Evolutionary conservation across 2,797 vertebrate genomes (phyloP).

Genomic region (Acanthurus lineatus): DNA sequence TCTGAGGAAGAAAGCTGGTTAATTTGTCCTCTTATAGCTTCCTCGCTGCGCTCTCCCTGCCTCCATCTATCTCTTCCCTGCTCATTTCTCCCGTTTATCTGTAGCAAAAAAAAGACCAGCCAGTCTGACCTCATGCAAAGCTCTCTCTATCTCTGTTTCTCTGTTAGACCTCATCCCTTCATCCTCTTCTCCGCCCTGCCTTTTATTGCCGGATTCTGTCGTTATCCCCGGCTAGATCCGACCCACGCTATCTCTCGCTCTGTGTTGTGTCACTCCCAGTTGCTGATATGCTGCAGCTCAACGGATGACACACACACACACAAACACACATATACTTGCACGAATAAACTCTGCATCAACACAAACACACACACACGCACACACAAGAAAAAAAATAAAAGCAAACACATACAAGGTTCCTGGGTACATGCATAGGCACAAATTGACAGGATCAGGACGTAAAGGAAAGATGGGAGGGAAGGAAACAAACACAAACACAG

Average conservation of each 20-base stretch:
- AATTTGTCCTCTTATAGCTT: slow-evolving; percentile 56
- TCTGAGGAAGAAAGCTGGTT: slow-evolving; percentile 33
- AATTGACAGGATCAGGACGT: slow-evolving; percentile 29
- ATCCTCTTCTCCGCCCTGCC: slow-evolving; percentile 65
- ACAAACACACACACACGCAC: neutral
- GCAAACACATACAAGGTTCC: neutral
- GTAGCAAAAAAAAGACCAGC: slow-evolving; percentile 41
- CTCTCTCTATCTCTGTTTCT: slow-evolving; percentile 51
- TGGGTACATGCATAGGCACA: slow-evolving; percentile 36
- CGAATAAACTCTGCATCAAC: slow-evolving; percentile 18
- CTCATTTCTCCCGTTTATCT: slow-evolving; percentile 65
- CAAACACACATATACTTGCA: neutral
- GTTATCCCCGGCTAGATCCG: slow-evolving; percentile 67
- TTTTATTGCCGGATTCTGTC: slow-evolving; percentile 68
- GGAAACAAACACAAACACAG: slow-evolving; percentile 21
- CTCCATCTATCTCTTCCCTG: slow-evolving; percentile 10
- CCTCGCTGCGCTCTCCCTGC: slow-evolving; percentile 19
- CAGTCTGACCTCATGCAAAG: slow-evolving; percentile 65
- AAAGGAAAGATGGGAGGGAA: slow-evolving; percentile 23
- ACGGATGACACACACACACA: slow-evolving; percentile 29
- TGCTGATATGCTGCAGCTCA: slow-evolving; percentile 65
- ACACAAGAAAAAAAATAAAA: neutral
- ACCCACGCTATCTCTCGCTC: slow-evolving; percentile 52
- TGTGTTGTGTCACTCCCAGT: slow-evolving; percentile 54
- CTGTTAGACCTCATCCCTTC: slow-evolving; percentile 69